Percentiles rank a stretch among this genome's conserved stretches.
Conservation (phyloP, 2,888 invertebrate species). For the Acanthoscelides obtectus region DNA sequence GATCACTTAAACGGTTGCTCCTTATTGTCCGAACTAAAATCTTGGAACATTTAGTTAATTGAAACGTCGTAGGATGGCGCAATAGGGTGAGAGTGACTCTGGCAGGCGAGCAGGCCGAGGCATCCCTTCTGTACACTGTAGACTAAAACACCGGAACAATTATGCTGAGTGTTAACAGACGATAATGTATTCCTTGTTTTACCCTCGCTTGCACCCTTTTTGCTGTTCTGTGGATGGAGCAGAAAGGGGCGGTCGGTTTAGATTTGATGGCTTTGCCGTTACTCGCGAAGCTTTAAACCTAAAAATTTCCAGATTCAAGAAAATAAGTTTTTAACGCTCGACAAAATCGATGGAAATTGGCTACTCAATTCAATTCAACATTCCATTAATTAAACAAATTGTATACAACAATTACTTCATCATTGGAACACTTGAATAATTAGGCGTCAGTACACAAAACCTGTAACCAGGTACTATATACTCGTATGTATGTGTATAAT, state of each 20-base stretch:
- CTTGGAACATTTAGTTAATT: constrained; percentile 51
- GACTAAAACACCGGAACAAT: constrained; percentile 45
- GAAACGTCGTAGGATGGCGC: constrained; percentile 47
- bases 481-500: too few species aligned
- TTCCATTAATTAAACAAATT: too few species aligned
- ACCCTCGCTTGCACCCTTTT: background rate
- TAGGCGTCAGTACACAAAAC: too few species aligned
- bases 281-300: background rate
- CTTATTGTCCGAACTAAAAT: constrained; percentile 28
- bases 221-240: background rate
- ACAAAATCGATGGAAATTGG: too few species aligned
- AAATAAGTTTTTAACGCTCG: too few species aligned
- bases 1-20: too few species aligned
- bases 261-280: background rate
- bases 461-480: too few species aligned
- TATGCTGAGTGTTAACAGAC: constrained; percentile 50
- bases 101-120: background rate
- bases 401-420: too few species aligned
- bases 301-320: too few species aligned
- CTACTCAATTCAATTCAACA: too few species aligned
- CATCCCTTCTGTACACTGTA: background rate
- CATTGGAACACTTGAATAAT: too few species aligned
- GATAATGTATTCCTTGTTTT: constrained; percentile 45
- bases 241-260: background rate
- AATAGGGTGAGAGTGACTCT: background rate